Percentiles rank a stretch among this genome's conserved stretches.
phyloP scores from a whole-genome alignment of 2,113 vertebrate species.

The Bambusicola thoracicus region DNA sequence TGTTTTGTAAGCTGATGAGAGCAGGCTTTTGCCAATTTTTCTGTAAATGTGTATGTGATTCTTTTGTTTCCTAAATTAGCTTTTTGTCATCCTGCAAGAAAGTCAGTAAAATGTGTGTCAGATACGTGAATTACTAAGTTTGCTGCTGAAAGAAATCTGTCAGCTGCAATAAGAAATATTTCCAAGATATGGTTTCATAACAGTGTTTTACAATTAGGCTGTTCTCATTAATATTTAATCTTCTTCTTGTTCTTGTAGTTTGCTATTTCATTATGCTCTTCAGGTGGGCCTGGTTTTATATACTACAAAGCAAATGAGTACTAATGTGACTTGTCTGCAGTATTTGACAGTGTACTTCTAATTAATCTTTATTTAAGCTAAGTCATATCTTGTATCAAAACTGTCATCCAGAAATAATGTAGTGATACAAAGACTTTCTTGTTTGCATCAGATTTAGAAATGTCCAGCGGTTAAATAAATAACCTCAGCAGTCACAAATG shows the following conservation, averaged over 20 bases:
- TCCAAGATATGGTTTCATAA: not conserved
- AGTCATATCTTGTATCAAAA: not conserved
- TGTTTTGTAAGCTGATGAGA: not conserved
- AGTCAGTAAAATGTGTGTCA: not conserved
- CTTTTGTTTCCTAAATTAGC: not conserved
- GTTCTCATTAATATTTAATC: not conserved
- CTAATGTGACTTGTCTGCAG: not conserved
- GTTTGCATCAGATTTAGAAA: not conserved
- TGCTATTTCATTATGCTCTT: not conserved
- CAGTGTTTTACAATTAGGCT: not conserved
- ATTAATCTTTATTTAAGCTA: not conserved
- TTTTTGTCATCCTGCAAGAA: not conserved
- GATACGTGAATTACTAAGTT: not conserved
- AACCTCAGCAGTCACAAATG: too few species aligned
- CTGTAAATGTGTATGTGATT: not conserved
- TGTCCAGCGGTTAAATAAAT: not conserved
- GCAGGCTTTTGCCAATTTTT: constrained; percentile 6
- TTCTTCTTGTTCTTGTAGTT: not conserved
- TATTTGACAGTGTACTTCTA: not conserved
- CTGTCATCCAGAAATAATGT: not conserved
- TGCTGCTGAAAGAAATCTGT: constrained; percentile 4
- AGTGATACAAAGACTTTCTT: not conserved
- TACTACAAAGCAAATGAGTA: not conserved
- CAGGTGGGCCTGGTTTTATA: not conserved
- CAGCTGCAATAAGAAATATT: not conserved